These are phyloP conservation scores for Balanococcus diminutus DNA, from an alignment of 2,888 invertebrate species.

Conservation along the genomic window DNA sequence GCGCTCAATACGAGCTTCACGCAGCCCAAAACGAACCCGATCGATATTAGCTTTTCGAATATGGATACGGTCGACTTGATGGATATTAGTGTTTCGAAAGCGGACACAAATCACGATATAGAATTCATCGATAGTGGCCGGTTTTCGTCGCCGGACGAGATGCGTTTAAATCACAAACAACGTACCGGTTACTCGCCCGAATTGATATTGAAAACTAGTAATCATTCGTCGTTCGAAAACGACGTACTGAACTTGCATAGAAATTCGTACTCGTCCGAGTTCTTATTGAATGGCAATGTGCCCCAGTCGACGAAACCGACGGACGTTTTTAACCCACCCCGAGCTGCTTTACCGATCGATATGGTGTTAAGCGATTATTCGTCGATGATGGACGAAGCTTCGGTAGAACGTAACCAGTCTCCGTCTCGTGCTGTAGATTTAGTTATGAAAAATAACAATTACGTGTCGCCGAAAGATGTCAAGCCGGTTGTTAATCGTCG, in stretches of 20 bases:
- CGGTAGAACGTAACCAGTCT: background rate
- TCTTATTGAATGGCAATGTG: background rate
- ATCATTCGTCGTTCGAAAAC: background rate
- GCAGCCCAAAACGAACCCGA: background rate
- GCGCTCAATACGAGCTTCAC: background rate
- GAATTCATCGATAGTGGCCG: background rate
- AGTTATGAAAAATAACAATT: background rate
- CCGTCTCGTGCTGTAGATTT: background rate
- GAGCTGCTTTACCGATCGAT: background rate
- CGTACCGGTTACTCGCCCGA: background rate
- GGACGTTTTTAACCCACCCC: background rate
- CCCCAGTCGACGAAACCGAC: background rate
- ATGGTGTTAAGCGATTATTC: background rate
- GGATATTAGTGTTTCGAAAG: background rate
- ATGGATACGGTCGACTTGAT: background rate
- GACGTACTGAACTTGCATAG: background rate
- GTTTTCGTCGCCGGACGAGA: background rate
- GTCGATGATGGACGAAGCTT: background rate
- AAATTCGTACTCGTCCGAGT: background rate
- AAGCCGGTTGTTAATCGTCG: background rate
- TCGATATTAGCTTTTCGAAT: background rate
- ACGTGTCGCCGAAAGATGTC: background rate
- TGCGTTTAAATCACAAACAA: background rate
- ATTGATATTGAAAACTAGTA: background rate
- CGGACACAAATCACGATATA: background rate